phyloP scores from a whole-genome alignment of 2,888 invertebrate species.

The Philhelius pedissequus region DNA sequence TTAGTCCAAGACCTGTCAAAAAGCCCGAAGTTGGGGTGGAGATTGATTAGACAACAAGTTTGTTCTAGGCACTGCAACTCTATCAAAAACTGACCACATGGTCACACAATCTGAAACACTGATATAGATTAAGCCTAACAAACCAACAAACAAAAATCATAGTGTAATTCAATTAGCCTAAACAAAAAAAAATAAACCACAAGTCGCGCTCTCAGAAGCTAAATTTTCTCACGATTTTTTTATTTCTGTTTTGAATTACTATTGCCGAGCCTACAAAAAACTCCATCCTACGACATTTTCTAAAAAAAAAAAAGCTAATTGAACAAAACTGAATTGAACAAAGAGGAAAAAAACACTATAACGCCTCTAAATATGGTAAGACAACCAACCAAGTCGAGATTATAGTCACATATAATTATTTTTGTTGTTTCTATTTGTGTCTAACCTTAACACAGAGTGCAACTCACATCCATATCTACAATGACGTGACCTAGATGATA shows the following conservation, averaged over 20 bases:
- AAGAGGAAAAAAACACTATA: neutral
- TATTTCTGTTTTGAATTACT: neutral
- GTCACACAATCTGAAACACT: conserved; percentile 8
- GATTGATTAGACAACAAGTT: conserved; percentile 57
- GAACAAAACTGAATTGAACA: conserved; percentile 1
- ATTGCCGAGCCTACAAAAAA: conserved; percentile 29
- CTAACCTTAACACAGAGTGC: conserved; percentile 51
- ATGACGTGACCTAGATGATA: conserved; percentile 59
- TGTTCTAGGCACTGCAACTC: neutral
- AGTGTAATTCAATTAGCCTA: conserved; percentile 55
- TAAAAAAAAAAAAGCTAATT: conserved; percentile 5
- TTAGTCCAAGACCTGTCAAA: conserved; percentile 44
- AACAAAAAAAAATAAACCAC: no score
- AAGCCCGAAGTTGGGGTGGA: conserved; percentile 51
- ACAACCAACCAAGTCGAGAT: conserved; percentile 30
- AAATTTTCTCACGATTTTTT: conserved; percentile 58
- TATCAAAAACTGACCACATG: conserved; percentile 56
- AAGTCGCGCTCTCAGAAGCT: neutral
- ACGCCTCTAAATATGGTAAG: conserved; percentile 48
- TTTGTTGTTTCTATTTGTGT: neutral
- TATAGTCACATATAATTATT: conserved; percentile 1
- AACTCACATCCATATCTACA: conserved; percentile 32
- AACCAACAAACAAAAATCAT: neutral
- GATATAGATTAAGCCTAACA: neutral
- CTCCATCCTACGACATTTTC: conserved; percentile 49